Conservation (phyloP, 1,140 invertebrate species). For the Thaumetopoea pityocampa region DNA sequence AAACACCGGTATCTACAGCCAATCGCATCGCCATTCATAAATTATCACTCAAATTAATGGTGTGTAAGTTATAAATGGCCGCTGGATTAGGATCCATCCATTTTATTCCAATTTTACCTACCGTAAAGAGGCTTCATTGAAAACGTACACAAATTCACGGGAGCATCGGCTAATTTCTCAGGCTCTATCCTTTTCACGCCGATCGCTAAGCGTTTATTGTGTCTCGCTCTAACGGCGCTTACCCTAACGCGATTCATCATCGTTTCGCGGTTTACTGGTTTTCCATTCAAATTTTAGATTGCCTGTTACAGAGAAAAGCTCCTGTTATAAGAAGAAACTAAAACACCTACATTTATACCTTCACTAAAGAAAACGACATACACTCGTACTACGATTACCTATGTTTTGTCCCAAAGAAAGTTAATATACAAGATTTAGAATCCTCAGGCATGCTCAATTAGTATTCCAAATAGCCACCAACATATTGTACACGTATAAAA, state of each 20-base stretch:
- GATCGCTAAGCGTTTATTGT: constrained; percentile 16
- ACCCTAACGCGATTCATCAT: constrained; percentile 64
- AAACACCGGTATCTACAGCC: constrained; percentile 48
- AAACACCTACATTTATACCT: constrained; percentile 23
- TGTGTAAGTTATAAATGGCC: constrained; percentile 73
- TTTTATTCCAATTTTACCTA: constrained; percentile 74
- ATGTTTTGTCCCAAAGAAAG: constrained; percentile 23
- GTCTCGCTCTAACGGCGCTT: constrained; percentile 55
- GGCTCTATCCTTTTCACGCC: constrained; percentile 36
- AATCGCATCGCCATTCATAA: constrained; percentile 54
- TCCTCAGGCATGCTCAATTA: constrained; percentile 65
- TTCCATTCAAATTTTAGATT: constrained; percentile 49
- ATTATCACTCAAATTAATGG: constrained; percentile 75
- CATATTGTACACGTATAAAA: constrained; percentile 72
- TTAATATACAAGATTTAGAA: constrained; percentile 44
- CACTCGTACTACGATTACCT: constrained; percentile 4
- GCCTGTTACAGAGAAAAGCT: constrained; percentile 21
- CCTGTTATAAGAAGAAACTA: constrained; percentile 31
- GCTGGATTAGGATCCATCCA: constrained; percentile 65
- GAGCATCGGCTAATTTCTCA: constrained; percentile 64
- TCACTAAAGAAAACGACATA: constrained; percentile 10
- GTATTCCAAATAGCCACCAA: constrained; percentile 72
- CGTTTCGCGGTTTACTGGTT: constrained; percentile 67
- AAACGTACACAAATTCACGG: constrained; percentile 71
- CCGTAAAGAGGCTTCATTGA: constrained; percentile 72